These are phyloP conservation scores for Trichopria drosophilae DNA, from an alignment of 2,888 invertebrate species.

Conservation along the genomic window DNA sequence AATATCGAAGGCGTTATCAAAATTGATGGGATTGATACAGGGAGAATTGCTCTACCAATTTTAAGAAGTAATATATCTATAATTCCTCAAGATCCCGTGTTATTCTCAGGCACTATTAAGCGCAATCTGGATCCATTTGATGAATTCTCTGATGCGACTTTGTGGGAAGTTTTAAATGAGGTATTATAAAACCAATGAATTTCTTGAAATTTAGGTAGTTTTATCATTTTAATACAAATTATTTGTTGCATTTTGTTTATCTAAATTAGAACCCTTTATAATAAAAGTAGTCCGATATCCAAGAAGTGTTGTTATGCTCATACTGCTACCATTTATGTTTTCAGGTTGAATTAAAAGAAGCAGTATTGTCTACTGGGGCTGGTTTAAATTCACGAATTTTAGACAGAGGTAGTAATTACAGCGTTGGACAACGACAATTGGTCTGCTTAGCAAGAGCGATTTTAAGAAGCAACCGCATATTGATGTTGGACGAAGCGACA, in stretches of 20 bases:
- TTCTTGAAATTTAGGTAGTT: neutral
- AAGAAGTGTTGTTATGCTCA: too few relatives aligned
- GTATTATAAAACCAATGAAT: constrained; percentile 44
- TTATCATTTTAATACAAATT: neutral
- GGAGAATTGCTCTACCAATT: constrained; percentile 63
- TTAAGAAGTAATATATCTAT: constrained; percentile 65
- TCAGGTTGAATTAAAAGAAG: constrained; percentile 75
- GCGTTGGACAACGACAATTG: constrained; percentile 87
- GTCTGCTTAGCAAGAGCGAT: constrained; percentile 77
- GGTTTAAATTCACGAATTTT: constrained; percentile 72
- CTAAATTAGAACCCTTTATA: too few relatives aligned
- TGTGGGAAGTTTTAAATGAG: constrained; percentile 65
- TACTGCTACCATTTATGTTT: too few relatives aligned
- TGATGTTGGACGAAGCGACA: constrained; percentile 92
- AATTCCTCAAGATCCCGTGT: constrained; percentile 71
- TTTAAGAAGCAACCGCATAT: constrained; percentile 64
- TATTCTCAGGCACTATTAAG: constrained; percentile 69
- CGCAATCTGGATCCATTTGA: constrained; percentile 71
- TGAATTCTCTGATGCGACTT: constrained; percentile 60
- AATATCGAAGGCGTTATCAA: constrained; percentile 64
- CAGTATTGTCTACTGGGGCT: constrained; percentile 63
- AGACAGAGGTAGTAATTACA: constrained; percentile 81
- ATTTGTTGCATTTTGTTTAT: too few relatives aligned
- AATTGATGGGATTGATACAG: constrained; percentile 65
- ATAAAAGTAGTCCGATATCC: too few relatives aligned